Evolutionary conservation across 2,888 invertebrate genomes (phyloP).

Genomic region (Microdon myrmicae): DNA sequence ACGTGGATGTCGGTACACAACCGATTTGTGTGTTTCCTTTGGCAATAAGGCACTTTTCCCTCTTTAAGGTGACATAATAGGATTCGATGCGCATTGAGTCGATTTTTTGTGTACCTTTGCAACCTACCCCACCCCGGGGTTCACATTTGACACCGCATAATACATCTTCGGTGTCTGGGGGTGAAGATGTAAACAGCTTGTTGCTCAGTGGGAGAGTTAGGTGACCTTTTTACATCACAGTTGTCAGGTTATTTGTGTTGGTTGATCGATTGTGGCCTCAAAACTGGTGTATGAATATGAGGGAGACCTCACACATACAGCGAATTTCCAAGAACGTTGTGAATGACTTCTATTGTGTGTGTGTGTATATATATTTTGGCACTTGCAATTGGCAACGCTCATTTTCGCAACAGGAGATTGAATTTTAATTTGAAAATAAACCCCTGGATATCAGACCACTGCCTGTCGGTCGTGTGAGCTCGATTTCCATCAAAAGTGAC

Average conservation of each 20-base stretch:
- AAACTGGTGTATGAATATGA: slow-evolving; percentile 42
- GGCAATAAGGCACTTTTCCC: slow-evolving; percentile 30
- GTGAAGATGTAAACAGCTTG: slow-evolving; percentile 49
- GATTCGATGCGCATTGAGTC: slow-evolving; percentile 47
- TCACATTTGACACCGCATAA: slow-evolving; percentile 13
- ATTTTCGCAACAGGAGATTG: slow-evolving; percentile 47
- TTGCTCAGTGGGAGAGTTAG: slow-evolving; percentile 40
- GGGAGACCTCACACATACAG: slow-evolving; percentile 46
- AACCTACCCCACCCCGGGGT: slow-evolving; percentile 42
- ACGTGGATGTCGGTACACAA: slow-evolving; percentile 47
- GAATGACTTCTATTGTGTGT: slow-evolving; percentile 22
- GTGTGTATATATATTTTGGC: slow-evolving; percentile 48
- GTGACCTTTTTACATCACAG: slow-evolving; percentile 31
- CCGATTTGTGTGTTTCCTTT: slow-evolving; percentile 44
- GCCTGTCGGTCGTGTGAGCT: slow-evolving; percentile 18
- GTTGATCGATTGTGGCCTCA: slow-evolving; percentile 50
- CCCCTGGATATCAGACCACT: slow-evolving; percentile 1
- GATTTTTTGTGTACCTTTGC: slow-evolving; percentile 8
- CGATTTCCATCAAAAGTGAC: slow-evolving; percentile 40
- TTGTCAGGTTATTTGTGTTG: slow-evolving; percentile 31
- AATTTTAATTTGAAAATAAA: slow-evolving; percentile 36
- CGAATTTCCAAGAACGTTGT: slow-evolving; percentile 12
- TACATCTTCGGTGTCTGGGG: slow-evolving; percentile 16
- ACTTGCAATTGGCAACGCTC: slow-evolving; percentile 50
- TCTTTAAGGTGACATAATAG: slow-evolving; percentile 46